A percentile compares a stretch with the other conserved stretches of the same genome.
Conservation (phyloP, 2,797 vertebrate species). For the Myotis daubentonii region DNA sequence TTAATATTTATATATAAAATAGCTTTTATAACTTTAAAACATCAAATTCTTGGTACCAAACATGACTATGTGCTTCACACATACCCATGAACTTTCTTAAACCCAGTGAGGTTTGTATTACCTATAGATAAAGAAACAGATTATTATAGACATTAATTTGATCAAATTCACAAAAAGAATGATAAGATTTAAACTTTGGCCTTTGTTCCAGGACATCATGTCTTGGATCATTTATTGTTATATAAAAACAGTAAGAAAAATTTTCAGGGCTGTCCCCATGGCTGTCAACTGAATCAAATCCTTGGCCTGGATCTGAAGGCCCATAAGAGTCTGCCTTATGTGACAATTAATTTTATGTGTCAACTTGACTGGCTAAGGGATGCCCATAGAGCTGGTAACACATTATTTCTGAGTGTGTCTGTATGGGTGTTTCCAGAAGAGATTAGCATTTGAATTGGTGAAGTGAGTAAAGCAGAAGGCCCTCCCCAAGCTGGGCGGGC, state of each 20-base stretch:
- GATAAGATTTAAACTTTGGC: not conserved
- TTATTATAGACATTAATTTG: not conserved
- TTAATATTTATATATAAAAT: not conserved
- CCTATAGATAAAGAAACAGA: not conserved
- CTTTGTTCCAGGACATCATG: not conserved
- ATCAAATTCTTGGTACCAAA: conserved; percentile 14
- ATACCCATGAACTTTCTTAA: not conserved
- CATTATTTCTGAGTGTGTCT: not conserved
- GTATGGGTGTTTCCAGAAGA: not conserved
- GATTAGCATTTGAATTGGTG: not conserved
- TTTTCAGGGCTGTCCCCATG: not conserved
- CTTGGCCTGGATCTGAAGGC: not conserved
- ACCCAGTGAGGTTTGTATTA: not conserved
- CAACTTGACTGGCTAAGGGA: not conserved
- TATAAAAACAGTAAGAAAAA: not conserved
- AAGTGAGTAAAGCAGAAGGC: not conserved
- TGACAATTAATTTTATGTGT: not conserved
- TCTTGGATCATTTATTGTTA: not conserved
- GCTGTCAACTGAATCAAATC: not conserved
- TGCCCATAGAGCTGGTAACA: not conserved
- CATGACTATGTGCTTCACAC: not conserved
- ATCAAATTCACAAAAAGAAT: not conserved
- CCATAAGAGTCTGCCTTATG: not conserved
- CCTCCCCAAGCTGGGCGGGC: not conserved
- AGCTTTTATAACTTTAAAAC: not conserved